Conservation (phyloP, 2,888 invertebrate species). For the Serrognathus titanus region DNA sequence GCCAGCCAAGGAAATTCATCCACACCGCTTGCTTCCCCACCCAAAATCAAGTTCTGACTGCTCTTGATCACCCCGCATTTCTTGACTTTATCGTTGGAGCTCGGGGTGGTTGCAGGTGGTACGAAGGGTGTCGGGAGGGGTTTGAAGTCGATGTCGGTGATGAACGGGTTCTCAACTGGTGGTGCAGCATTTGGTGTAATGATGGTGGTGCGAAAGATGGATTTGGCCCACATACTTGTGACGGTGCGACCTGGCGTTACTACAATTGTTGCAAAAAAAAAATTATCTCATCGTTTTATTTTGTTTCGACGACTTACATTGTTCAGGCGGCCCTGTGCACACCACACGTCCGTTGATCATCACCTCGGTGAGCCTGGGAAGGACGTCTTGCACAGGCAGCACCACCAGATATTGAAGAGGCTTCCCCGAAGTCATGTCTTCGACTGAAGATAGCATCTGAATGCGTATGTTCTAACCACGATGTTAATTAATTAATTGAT, state of each 20-base stretch:
- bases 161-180: background rate
- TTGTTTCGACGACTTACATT: constrained; percentile 8
- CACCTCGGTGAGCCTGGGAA: constrained; percentile 38
- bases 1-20: constrained; percentile 40
- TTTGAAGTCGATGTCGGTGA: background rate
- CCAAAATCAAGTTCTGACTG: constrained; percentile 32
- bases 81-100: background rate
- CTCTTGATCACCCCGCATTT: constrained; percentile 26
- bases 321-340: constrained; percentile 33
- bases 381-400: constrained; percentile 32
- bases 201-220: constrained; percentile 1
- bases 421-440: constrained; percentile 11
- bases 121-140: background rate
- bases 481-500: background rate
- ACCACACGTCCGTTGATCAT: constrained; percentile 29
- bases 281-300: background rate
- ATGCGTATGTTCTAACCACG: constrained; percentile 11
- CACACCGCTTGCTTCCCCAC: constrained; percentile 28
- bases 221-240: constrained; percentile 16
- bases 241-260: constrained; percentile 9
- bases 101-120: background rate
- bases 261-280: background rate
- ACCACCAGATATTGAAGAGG: constrained; percentile 10
- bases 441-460: constrained; percentile 5
- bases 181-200: background rate